Percentiles rank a stretch among this genome's conserved stretches.
These are phyloP conservation scores for Ictalurus punctatus DNA, from an alignment of 2,113 vertebrate species.

Conservation along the genomic window DNA sequence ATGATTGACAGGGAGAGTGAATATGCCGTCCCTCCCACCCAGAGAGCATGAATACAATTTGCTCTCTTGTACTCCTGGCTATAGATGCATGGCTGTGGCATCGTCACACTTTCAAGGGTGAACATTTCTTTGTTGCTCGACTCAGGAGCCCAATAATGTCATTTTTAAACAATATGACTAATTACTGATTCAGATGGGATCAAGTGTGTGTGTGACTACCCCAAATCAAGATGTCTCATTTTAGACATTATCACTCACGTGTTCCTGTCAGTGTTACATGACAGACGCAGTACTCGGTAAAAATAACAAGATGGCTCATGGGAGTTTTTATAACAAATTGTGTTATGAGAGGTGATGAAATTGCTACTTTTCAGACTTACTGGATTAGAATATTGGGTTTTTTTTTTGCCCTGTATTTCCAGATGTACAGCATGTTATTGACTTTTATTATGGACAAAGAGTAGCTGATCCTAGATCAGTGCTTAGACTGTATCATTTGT, in stretches of 20 bases:
- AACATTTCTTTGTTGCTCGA: not conserved
- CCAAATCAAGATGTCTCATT: not conserved
- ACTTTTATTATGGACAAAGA: not conserved
- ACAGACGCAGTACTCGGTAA: not conserved
- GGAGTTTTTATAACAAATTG: not conserved
- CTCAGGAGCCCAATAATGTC: not conserved
- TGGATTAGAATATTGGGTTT: not conserved
- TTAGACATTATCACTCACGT: not conserved
- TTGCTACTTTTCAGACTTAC: not conserved
- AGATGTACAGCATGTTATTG: not conserved
- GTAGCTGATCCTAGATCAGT: not conserved
- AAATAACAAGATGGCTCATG: not conserved
- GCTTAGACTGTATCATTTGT: not conserved
- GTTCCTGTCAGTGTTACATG: not conserved
- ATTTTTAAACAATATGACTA: not conserved
- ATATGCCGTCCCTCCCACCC: not conserved
- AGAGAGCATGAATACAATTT: not conserved
- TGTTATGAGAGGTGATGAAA: not conserved
- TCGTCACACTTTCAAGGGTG: not conserved
- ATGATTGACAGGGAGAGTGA: not conserved
- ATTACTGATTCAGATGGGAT: not conserved
- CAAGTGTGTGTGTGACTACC: not conserved
- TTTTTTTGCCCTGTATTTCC: not conserved
- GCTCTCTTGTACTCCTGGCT: not conserved
- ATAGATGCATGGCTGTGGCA: not conserved